Base-by-base conservation (phyloP, 2,888 invertebrate genomes). In the Drosophila infuscata region DNA sequence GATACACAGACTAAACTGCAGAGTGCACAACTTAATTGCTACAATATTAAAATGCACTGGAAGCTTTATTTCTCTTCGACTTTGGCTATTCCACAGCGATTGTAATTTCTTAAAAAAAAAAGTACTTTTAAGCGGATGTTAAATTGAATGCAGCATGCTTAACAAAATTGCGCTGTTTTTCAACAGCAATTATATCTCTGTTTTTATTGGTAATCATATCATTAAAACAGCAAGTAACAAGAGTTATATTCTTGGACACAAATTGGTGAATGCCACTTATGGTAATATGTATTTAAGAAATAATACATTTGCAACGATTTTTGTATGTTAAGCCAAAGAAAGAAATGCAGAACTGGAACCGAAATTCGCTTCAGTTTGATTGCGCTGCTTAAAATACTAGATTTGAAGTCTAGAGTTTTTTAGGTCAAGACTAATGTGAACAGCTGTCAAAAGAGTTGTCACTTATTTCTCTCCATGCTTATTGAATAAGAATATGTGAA, bases 11-110 rank as follows among this genome's bases (percentile, higher is more conserved):
- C 66, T 65, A 56, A 62, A 67, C 66, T 76, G 54, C 36, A 67
- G 77, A 76, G 76, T 66, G 77, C 68, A 69, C 79, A 67, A 73
- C 79, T 80, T 79, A 79, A 79, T 79, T 79, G 77, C 77, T 52
- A n/a, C 52, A 67, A 69, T 69, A 80, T 80, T 72, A 57, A 76
- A 76, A 76, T 78, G 36, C 49, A 43, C 56, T 53, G 38, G 36
- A 75, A 64, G 71, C 58, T 75, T 75, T 79, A 54, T 48, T 29
- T 51, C 17, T 49, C 5, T n/a, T 46, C 11, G 29, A 20, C n/a
- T 33, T 17, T 3, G 20, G 29, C 59, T 11, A 11, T 48, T 15
- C 33, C 32, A 20, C 36, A 58, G 49, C 58, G 32, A 60, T 33
- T 53, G 17, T n/a, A 58, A 38, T 46, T 70, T 15, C 15, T 25